phyloP scores from a whole-genome alignment of 64 coral and sea anemone species.

The Dendronephthya gigantea region DNA sequence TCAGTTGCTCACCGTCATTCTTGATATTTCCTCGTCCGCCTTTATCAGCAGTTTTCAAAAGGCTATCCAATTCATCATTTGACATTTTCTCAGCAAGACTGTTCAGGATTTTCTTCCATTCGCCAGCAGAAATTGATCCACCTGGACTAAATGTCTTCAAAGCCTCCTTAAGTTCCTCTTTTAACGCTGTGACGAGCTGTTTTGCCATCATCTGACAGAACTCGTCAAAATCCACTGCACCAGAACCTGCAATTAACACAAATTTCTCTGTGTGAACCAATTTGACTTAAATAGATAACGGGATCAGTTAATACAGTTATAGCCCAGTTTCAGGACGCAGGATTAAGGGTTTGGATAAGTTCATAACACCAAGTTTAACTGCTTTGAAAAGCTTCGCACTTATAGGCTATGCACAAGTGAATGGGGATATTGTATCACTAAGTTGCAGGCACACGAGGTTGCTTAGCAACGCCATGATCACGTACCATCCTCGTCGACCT shows the following conservation, averaged over 20 bases:
- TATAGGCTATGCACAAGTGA: no score
- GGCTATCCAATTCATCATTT: slow-evolving; percentile 56
- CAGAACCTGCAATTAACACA: slow-evolving; percentile 37
- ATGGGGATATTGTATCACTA: no score
- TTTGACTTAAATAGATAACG: background rate
- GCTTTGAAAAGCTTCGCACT: no score
- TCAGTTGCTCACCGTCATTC: slow-evolving; percentile 42
- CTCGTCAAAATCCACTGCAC: slow-evolving; percentile 73
- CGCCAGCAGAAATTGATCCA: slow-evolving; percentile 39
- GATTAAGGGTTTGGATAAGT: no score
- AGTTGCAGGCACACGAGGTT: no score
- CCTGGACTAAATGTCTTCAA: slow-evolving; percentile 44
- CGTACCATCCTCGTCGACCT: slow-evolving; percentile 69
- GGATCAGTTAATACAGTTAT: no score
- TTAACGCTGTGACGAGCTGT: slow-evolving; percentile 50
- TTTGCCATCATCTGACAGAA: slow-evolving; percentile 67
- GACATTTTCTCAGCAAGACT: slow-evolving; percentile 49
- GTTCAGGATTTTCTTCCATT: slow-evolving; percentile 43
- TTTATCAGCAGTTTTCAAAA: slow-evolving; percentile 41
- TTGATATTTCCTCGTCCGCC: slow-evolving; percentile 53
- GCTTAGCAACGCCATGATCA: background rate
- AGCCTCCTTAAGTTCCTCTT: slow-evolving; percentile 40
- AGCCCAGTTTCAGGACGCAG: no score
- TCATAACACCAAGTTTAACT: no score
- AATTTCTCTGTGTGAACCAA: background rate